Evolutionary conservation across 30 jellyfish, hydroid and myxozoan species (phyloP).

Genomic region (Aurelia aurita complex sp. Pacific): DNA sequence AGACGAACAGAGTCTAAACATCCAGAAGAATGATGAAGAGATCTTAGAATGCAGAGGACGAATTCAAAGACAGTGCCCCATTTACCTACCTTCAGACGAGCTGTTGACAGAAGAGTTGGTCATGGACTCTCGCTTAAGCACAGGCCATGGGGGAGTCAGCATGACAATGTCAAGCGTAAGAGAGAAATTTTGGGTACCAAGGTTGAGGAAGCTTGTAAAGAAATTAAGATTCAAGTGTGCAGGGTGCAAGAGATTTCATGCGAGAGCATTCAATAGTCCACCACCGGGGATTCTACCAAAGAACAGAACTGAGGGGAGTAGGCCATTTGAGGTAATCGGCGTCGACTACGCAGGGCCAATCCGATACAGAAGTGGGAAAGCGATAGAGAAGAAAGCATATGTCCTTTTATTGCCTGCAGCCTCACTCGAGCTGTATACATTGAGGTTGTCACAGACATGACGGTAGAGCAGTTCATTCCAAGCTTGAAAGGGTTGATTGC

Average conservation of each 20-base stretch:
- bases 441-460: not conserved
- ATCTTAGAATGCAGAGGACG: conserved; percentile 25
- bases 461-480: conserved; percentile 17
- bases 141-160: conserved; percentile 54
- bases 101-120: conserved; percentile 10
- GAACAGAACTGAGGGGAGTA: not conserved
- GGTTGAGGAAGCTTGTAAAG: not conserved
- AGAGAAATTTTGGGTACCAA: conserved; percentile 24
- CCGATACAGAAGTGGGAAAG: not conserved
- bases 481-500: conserved; percentile 20
- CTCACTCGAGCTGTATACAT: conserved; percentile 13
- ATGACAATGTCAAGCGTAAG: conserved; percentile 27
- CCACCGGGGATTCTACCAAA: not conserved
- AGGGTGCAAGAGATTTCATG: not conserved
- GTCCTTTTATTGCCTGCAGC: conserved; percentile 15
- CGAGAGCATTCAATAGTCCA: no score
- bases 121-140: conserved; percentile 14
- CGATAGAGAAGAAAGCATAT: conserved; percentile 29
- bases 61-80: conserved; percentile 35
- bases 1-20: conserved; percentile 32
- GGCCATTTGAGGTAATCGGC: conserved; percentile 53
- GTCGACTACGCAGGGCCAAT: conserved; percentile 7
- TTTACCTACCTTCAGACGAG: conserved; percentile 39
- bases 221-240: not conserved
- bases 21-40: conserved; percentile 6